phyloP scores from a whole-genome alignment of 2,113 vertebrate genomes.

The Syngnathoides biaculeatus region DNA sequence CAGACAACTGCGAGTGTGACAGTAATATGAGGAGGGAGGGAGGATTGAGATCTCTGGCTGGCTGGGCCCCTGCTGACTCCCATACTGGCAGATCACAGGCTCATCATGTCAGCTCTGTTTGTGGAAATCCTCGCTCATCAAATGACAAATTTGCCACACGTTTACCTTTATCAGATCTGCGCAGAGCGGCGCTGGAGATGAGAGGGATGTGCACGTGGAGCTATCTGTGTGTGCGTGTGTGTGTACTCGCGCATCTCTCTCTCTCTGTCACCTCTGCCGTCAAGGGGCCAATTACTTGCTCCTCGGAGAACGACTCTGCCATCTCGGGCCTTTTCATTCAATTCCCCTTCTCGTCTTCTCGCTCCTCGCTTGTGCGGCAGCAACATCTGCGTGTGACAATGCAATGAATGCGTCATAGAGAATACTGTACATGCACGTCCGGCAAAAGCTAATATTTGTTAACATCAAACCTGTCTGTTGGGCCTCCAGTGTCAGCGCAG shows the following conservation, averaged over 20 bases:
- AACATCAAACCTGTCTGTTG: conserved; percentile 71
- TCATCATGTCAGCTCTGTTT: conserved; percentile 80
- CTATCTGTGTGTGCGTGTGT: conserved; percentile 26
- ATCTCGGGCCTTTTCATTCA: conserved; percentile 69
- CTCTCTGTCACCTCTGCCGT: conserved; percentile 67
- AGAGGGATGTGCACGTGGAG: conserved; percentile 33
- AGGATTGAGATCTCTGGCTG: conserved; percentile 75
- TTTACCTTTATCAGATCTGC: conserved; percentile 84
- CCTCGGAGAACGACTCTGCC: conserved; percentile 72
- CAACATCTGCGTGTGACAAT: conserved; percentile 81
- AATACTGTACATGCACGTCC: conserved; percentile 57
- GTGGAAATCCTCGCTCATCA: conserved; percentile 78
- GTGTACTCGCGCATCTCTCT: conserved; percentile 19
- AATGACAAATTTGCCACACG: conserved; percentile 78
- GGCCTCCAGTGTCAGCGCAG: conserved; percentile 47
- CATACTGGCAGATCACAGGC: conserved; percentile 77
- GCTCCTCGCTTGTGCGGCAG: conserved; percentile 37
- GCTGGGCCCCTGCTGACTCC: conserved; percentile 72
- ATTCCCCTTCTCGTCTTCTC: conserved; percentile 35
- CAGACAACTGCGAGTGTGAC: conserved; percentile 57
- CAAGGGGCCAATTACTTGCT: conserved; percentile 82
- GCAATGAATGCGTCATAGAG: conserved; percentile 72
- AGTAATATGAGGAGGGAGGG: conserved; percentile 44
- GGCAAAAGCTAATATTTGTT: conserved; percentile 75
- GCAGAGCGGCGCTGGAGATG: conserved; percentile 57